These are phyloP conservation scores for Silurus aristotelis DNA, from an alignment of 2,797 vertebrate genomes.

Conservation along the genomic window DNA sequence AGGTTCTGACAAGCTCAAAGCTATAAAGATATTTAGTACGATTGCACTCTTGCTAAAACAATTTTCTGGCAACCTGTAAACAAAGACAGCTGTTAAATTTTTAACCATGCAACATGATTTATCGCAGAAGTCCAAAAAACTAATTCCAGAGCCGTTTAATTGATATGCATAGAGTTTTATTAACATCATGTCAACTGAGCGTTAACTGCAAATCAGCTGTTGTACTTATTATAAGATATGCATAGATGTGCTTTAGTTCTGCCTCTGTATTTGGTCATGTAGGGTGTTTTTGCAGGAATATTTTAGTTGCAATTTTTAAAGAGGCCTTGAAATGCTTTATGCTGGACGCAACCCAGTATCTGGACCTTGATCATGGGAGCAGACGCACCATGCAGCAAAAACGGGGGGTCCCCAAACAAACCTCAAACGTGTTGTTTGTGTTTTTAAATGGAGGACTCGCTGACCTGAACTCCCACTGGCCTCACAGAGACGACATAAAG, in stretches of 20 bases:
- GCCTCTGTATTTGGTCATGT: neutral
- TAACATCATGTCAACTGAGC: neutral
- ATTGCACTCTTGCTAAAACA: neutral
- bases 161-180: neutral
- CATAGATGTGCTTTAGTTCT: no score
- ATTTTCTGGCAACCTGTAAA: neutral
- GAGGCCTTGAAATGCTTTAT: conserved; percentile 35
- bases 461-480: conserved; percentile 34
- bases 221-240: neutral
- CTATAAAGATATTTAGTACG: neutral
- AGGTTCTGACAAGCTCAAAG: neutral
- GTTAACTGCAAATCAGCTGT: neutral
- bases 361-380: conserved; percentile 33
- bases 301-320: conserved; percentile 7
- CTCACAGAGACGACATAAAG: conserved; percentile 17
- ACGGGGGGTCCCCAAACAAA: conserved; percentile 52
- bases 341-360: conserved; percentile 43
- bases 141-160: neutral
- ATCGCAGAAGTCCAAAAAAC: neutral
- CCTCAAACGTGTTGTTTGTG: conserved; percentile 46
- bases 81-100: neutral
- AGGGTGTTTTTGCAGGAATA: conserved; percentile 6
- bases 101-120: neutral
- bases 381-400: conserved; percentile 14
- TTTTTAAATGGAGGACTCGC: conserved; percentile 48